Evolutionary conservation across 2,113 vertebrate species (phyloP), one percentile per base, ranked within the genome.

Genomic region (Perccottus glenii): DNA sequence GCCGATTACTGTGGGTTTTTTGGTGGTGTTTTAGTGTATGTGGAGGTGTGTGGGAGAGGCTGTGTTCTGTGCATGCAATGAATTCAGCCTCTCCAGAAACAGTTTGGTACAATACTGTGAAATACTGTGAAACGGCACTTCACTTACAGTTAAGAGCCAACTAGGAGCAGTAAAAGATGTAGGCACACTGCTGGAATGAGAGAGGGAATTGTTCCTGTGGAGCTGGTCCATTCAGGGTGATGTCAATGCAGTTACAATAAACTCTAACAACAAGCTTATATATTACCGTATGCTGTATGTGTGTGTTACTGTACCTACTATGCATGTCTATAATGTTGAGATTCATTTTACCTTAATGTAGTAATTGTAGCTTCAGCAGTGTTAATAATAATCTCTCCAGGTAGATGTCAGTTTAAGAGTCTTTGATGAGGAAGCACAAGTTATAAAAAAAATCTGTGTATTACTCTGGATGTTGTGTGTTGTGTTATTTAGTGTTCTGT

Each of bases 41-140:
- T 91, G 90, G 85, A 85, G 78, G 78, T 90, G 90, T 93, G 91
- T 92, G 87, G 91, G 90, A 82, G 91, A 91, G 84, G 87, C 84
- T 74, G 82, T 81, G 69, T 89, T 91, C 82, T 84, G 84, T 85
- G 85, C 88, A 79, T 83, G 87, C 89, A 88, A 90, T 91, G 84
- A 91, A 91, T 90, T 83, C 90, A 87, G 71, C 76, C 86, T 90
- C 88, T 87, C 82, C 73, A 74, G 50, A 80, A 85, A 81, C 84
- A 50, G 79, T 81, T 86, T 81, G 62, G 47, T 76, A 56, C 66
- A 83, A 72, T 69, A 42, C 70, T 60, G 49, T 60, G 69, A 71
- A 83, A 72, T 69, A 42, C 70, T 60, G 49, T 60, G 69, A 71
- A 82, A 75, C 51, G 69, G 81, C 48, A 64, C 72, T 75, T 78